phyloP scores from a whole-genome alignment of 2,888 invertebrate species.

The Prostheceraeus crozeri region DNA sequence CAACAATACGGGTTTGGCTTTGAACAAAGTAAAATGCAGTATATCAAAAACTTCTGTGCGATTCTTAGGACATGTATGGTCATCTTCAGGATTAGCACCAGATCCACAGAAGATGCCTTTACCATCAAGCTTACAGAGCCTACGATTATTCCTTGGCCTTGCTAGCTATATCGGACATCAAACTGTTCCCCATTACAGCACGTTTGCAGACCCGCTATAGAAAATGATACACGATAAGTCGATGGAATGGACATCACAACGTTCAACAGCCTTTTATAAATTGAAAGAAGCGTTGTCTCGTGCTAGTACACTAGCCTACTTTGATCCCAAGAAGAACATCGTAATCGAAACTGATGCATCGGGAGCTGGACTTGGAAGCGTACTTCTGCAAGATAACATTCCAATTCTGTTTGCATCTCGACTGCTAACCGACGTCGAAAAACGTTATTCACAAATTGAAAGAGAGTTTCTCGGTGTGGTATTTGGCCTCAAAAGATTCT shows the following conservation, averaged over 20 bases:
- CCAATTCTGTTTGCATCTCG: slow-evolving; percentile 38
- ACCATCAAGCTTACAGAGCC: not conserved
- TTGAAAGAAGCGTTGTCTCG: not conserved
- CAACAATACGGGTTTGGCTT: slow-evolving; percentile 21
- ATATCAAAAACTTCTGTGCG: slow-evolving; percentile 5
- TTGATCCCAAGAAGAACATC: slow-evolving; percentile 13
- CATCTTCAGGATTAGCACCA: slow-evolving; percentile 23
- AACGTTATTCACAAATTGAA: slow-evolving; percentile 36
- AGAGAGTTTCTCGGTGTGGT: slow-evolving; percentile 33
- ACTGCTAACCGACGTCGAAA: slow-evolving; percentile 32
- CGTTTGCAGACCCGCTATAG: slow-evolving; percentile 4
- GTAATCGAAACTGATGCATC: slow-evolving; percentile 21
- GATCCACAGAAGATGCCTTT: slow-evolving; percentile 20
- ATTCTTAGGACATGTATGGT: slow-evolving; percentile 28
- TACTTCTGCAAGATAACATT: slow-evolving; percentile 19
- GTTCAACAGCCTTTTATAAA: slow-evolving; percentile 17
- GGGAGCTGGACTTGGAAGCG: slow-evolving; percentile 16
- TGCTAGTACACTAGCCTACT: slow-evolving; percentile 1
- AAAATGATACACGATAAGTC: slow-evolving; percentile 2
- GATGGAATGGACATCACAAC: slow-evolving; percentile 17
- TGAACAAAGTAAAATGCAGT: slow-evolving; percentile 31
- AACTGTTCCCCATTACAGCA: slow-evolving; percentile 27
- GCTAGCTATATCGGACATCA: slow-evolving; percentile 12
- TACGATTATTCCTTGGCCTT: slow-evolving; percentile 13
- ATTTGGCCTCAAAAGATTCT: slow-evolving; percentile 38